A percentile compares a stretch with the other conserved stretches of the same genome.
phyloP scores from a whole-genome alignment of 2,888 invertebrate genomes.

The Ceratothoa steindachneri region DNA sequence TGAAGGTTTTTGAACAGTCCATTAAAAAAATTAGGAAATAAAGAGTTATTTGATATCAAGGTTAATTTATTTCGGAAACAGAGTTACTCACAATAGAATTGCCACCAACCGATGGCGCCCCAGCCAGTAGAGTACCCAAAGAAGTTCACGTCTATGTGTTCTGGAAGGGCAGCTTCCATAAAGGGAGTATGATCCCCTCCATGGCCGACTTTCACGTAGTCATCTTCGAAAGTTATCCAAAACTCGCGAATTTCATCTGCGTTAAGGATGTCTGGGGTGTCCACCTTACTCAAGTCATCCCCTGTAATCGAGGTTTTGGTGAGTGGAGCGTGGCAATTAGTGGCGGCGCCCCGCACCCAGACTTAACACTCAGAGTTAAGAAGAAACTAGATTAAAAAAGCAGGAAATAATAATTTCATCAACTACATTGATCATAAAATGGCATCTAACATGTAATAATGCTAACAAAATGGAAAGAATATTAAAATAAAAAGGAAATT shows the following conservation, averaged over 20 bases:
- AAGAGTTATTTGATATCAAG: too few relatives aligned
- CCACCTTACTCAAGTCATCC: constrained; percentile 60
- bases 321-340: too few relatives aligned
- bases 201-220: constrained; percentile 38
- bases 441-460: too few relatives aligned
- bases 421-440: too few relatives aligned
- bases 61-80: not conserved
- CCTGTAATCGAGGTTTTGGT: constrained; percentile 60
- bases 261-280: constrained; percentile 60
- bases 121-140: constrained; percentile 45
- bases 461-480: too few relatives aligned
- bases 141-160: constrained; percentile 37
- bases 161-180: constrained; percentile 31
- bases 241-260: constrained; percentile 63
- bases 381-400: too few relatives aligned
- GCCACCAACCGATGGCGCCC: constrained; percentile 44
- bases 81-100: constrained; percentile 39
- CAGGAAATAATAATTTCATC: too few relatives aligned
- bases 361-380: too few relatives aligned
- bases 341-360: too few relatives aligned
- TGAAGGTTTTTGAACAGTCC: too few relatives aligned
- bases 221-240: constrained; percentile 56
- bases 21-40: too few relatives aligned
- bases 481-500: too few relatives aligned
- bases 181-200: constrained; percentile 41